These are phyloP conservation scores for Macrosiphum euphorbiae DNA, from an alignment of 2,888 invertebrate species.

Conservation along the genomic window DNA sequence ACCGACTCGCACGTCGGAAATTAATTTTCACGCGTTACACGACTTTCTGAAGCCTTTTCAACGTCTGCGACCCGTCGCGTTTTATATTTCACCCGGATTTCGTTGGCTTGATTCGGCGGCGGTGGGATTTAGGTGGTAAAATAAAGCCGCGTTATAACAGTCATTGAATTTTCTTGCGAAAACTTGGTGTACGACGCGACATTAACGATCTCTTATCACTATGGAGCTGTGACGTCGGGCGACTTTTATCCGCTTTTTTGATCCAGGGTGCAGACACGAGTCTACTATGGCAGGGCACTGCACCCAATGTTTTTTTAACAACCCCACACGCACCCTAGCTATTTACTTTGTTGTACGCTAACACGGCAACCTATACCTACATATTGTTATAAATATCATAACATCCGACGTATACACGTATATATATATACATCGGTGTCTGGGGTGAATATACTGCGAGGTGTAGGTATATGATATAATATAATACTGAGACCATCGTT, in stretches of 20 bases:
- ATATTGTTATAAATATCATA: neutral
- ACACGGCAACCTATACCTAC: neutral
- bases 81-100: constrained; percentile 38
- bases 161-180: constrained; percentile 19
- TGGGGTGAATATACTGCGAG: neutral
- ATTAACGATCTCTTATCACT: neutral
- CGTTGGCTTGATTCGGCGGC: constrained; percentile 12
- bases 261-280: neutral
- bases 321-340: neutral
- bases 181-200: neutral
- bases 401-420: neutral
- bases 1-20: neutral
- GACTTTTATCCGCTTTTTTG: neutral
- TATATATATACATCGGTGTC: neutral
- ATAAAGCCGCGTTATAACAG: neutral
- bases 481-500: neutral
- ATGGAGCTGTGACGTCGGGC: neutral
- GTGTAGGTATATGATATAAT: neutral
- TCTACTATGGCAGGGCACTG: neutral
- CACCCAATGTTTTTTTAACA: neutral
- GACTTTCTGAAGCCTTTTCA: constrained; percentile 1
- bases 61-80: neutral
- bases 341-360: neutral
- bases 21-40: neutral
- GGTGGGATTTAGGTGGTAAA: neutral